phyloP scores from a whole-genome alignment of 2,888 invertebrate genomes.

The Strigamia crassipes region DNA sequence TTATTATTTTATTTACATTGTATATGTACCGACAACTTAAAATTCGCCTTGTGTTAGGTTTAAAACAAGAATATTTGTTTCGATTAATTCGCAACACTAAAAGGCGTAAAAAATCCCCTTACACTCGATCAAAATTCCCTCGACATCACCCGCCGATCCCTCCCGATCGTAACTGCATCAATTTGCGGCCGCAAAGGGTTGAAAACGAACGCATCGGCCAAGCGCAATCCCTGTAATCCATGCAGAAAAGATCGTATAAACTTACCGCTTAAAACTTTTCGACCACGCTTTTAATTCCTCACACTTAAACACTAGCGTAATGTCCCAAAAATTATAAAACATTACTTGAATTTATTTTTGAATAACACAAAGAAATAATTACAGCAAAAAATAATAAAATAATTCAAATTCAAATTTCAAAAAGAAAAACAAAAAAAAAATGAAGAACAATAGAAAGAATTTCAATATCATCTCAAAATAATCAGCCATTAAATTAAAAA shows the following conservation, averaged over 20 bases:
- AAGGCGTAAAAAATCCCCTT: constrained; percentile 1
- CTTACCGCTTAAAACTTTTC: neutral
- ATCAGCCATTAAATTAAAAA: constrained; percentile 22
- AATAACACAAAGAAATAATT: neutral
- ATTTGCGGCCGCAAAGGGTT: constrained; percentile 40
- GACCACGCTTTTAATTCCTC: neutral
- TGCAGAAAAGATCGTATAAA: neutral
- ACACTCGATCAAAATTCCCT: constrained; percentile 2
- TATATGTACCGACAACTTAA: too few species aligned
- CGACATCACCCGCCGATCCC: constrained; percentile 8
- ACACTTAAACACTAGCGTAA: neutral
- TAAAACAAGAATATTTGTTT: neutral
- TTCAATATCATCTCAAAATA: constrained; percentile 14
- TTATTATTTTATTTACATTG: neutral
- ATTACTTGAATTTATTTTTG: neutral
- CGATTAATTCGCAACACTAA: neutral
- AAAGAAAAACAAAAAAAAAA: neutral
- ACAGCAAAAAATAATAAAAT: neutral
- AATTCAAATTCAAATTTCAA: neutral
- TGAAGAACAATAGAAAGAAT: neutral
- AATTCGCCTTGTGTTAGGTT: neutral
- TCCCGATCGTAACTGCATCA: constrained; percentile 27
- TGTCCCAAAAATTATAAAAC: neutral
- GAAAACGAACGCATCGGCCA: constrained; percentile 13
- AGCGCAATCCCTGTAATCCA: neutral